Conservation (phyloP, 2,888 invertebrate genomes). For the Tricholauxania praeusta region DNA sequence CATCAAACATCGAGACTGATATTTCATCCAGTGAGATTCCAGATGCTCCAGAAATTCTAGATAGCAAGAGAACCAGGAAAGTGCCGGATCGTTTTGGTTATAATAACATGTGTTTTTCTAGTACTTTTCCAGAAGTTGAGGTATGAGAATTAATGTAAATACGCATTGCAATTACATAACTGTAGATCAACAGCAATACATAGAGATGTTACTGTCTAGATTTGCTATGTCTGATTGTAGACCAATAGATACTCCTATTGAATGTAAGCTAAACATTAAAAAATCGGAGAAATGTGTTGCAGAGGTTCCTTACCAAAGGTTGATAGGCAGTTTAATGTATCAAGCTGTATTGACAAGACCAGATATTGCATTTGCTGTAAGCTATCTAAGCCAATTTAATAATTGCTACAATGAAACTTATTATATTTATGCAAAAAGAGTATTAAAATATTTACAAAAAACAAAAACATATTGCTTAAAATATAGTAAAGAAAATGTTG, state of each 20-base stretch:
- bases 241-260: constrained; percentile 23
- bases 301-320: background rate
- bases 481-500: background rate
- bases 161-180: constrained; percentile 16
- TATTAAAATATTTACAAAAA: constrained; percentile 11
- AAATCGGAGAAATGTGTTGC: constrained; percentile 8
- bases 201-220: constrained; percentile 20
- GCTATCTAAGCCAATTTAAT: constrained; percentile 6
- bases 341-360: background rate
- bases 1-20: too few relatives aligned
- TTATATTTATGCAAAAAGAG: constrained; percentile 20
- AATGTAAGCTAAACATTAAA: constrained; percentile 17
- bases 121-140: constrained; percentile 12
- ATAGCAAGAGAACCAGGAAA: background rate
- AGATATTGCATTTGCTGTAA: too few relatives aligned
- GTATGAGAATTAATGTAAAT: constrained; percentile 5
- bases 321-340: background rate
- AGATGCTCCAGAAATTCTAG: background rate
- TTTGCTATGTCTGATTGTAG: constrained; percentile 28
- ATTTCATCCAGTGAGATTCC: background rate
- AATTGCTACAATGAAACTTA: constrained; percentile 1
- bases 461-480: constrained; percentile 1
- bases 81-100: constrained; percentile 6
- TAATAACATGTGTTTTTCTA: constrained; percentile 6
- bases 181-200: constrained; percentile 23